These are phyloP conservation scores for Coendou prehensilis DNA, from an alignment of 2,797 vertebrate species.

Conservation along the genomic window DNA sequence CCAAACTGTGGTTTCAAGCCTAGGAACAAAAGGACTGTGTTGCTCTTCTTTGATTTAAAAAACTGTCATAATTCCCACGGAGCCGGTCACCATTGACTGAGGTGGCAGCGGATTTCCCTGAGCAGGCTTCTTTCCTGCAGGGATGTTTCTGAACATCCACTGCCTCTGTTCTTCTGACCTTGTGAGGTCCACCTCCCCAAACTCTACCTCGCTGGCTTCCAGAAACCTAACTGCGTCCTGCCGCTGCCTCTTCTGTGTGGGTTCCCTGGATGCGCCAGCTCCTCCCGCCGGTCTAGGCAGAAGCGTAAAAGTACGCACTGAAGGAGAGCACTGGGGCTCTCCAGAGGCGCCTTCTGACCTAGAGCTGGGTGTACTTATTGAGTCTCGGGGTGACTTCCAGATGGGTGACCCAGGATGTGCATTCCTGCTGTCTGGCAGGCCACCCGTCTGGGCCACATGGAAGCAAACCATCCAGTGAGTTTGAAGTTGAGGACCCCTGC, in stretches of 20 bases:
- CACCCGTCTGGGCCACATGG: background rate
- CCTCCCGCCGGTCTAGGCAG: too few relatives aligned
- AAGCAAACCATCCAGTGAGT: background rate
- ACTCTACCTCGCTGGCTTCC: conserved; percentile 96
- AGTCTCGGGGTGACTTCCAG: background rate
- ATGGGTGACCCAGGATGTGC: background rate
- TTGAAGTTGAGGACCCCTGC: background rate
- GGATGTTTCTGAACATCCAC: conserved; percentile 98
- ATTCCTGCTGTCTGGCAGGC: background rate
- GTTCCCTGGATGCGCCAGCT: too few relatives aligned
- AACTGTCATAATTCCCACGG: conserved; percentile 89
- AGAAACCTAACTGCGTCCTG: conserved; percentile 96
- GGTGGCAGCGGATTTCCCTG: conserved; percentile 96
- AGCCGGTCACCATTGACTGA: conserved; percentile 95
- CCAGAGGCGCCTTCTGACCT: background rate
- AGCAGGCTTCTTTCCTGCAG: conserved; percentile 92
- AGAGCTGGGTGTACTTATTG: background rate
- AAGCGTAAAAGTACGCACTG: background rate
- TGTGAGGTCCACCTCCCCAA: conserved; percentile 97
- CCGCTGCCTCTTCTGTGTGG: conserved; percentile 93
- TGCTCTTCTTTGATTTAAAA: too few relatives aligned
- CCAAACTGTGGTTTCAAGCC: too few relatives aligned
- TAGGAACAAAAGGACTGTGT: too few relatives aligned
- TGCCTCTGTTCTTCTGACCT: conserved; percentile 97
- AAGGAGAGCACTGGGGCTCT: background rate